These are phyloP conservation scores for Leptodactylus fallax DNA, from an alignment of 2,797 vertebrate genomes.

Conservation along the genomic window DNA sequence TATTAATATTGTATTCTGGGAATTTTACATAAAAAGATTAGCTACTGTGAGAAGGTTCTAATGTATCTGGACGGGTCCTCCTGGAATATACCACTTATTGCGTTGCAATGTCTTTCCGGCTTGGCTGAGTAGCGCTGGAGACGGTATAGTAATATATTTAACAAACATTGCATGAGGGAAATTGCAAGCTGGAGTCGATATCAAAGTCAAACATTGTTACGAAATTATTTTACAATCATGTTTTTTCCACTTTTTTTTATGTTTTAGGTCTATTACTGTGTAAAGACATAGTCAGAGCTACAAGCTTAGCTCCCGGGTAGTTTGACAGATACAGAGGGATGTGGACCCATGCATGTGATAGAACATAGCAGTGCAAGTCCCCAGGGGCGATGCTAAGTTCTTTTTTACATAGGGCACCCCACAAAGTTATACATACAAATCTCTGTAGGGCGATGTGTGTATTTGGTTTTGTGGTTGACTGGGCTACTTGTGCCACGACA, in stretches of 20 bases:
- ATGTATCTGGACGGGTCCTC: neutral
- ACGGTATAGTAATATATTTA: neutral
- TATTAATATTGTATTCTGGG: slow-evolving; percentile 28
- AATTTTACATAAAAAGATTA: slow-evolving; percentile 20
- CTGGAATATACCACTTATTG: neutral
- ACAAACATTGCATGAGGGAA: slow-evolving; percentile 18
- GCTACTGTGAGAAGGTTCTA: slow-evolving; percentile 2
- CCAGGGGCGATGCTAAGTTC: too few species aligned
- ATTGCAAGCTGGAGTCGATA: neutral
- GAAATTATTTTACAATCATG: neutral
- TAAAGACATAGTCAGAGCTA: neutral
- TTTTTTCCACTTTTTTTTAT: neutral
- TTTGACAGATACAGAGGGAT: neutral
- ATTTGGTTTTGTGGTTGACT: too few species aligned
- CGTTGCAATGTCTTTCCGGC: neutral
- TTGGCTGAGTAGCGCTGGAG: neutral
- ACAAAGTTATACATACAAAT: too few species aligned
- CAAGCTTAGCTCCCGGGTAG: neutral
- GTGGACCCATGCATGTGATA: neutral
- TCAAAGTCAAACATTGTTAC: slow-evolving; percentile 6
- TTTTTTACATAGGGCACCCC: too few species aligned
- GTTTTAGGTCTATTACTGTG: neutral
- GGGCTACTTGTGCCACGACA: too few species aligned
- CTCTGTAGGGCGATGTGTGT: too few species aligned
- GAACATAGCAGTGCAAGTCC: neutral